These are phyloP conservation scores for Cybosia mesomella DNA, from an alignment of 2,888 invertebrate species.

Conservation along the genomic window DNA sequence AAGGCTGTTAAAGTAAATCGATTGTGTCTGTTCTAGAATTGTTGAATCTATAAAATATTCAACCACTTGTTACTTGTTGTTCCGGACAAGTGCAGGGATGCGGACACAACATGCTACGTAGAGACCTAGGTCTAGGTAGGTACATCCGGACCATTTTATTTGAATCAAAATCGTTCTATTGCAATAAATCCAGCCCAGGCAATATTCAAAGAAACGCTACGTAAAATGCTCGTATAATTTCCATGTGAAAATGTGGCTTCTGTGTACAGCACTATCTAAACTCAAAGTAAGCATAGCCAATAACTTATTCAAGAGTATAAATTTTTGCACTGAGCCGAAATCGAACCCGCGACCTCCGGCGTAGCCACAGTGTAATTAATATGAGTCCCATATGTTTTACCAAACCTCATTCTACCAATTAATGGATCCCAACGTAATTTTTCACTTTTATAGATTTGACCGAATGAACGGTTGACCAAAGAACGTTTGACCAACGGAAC, in stretches of 20 bases:
- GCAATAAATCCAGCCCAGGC: slow-evolving; percentile 28
- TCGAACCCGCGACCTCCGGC: too few species aligned
- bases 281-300: too few species aligned
- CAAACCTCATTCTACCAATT: too few species aligned
- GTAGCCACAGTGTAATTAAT: too few species aligned
- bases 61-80: slow-evolving; percentile 54
- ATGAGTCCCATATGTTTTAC: too few species aligned
- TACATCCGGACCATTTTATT: slow-evolving; percentile 18
- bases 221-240: slow-evolving; percentile 17
- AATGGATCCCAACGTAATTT: too few species aligned
- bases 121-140: background rate
- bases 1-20: background rate
- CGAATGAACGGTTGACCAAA: too few species aligned
- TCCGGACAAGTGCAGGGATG: slow-evolving; percentile 56
- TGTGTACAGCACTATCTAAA: too few species aligned
- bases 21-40: slow-evolving; percentile 30
- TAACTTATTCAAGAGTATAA: too few species aligned
- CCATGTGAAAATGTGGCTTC: background rate
- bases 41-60: slow-evolving; percentile 32
- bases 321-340: too few species aligned
- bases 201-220: slow-evolving; percentile 20
- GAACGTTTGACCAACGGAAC: too few species aligned
- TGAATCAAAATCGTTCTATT: slow-evolving; percentile 25
- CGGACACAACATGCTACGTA: slow-evolving; percentile 43
- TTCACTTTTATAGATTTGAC: too few species aligned